Percentiles rank a stretch among this genome's conserved stretches.
Conservation (phyloP, 2,888 invertebrate species). For the Bimastos eiseni region DNA sequence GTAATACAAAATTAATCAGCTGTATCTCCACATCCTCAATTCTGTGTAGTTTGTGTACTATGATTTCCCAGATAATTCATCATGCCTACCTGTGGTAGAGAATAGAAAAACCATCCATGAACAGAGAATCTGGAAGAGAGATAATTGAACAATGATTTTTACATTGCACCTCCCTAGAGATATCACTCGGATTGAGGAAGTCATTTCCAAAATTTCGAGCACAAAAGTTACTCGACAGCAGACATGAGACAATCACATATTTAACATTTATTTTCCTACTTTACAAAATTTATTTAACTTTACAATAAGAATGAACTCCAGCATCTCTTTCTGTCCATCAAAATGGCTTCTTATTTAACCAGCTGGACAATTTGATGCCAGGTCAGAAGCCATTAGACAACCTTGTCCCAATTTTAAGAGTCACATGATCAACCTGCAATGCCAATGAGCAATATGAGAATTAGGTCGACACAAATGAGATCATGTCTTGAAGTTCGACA, state of each 20-base stretch:
- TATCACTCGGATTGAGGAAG: not conserved
- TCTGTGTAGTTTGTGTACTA: not conserved
- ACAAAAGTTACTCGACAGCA: not conserved
- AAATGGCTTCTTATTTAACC: not conserved
- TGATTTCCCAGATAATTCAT: not conserved
- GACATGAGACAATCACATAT: not conserved
- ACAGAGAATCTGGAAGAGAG: not conserved
- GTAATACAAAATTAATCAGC: not conserved
- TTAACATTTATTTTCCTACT: constrained; percentile 13
- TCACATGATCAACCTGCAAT: not conserved
- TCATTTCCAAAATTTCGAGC: not conserved
- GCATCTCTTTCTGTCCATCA: not conserved
- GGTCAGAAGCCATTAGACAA: not conserved
- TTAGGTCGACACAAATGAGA: constrained; percentile 8
- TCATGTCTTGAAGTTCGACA: not conserved
- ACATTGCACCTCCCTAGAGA: not conserved
- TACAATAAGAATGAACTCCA: not conserved
- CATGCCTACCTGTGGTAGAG: not conserved
- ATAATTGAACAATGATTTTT: not conserved
- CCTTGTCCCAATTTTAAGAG: not conserved
- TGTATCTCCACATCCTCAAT: not conserved
- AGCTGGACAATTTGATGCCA: not conserved
- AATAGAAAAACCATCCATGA: not conserved
- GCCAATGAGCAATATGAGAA: not conserved
- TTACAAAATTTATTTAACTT: not conserved